Base-by-base conservation (phyloP, 2,888 invertebrate genomes). In the Cecidostiba fungosa region DNA sequence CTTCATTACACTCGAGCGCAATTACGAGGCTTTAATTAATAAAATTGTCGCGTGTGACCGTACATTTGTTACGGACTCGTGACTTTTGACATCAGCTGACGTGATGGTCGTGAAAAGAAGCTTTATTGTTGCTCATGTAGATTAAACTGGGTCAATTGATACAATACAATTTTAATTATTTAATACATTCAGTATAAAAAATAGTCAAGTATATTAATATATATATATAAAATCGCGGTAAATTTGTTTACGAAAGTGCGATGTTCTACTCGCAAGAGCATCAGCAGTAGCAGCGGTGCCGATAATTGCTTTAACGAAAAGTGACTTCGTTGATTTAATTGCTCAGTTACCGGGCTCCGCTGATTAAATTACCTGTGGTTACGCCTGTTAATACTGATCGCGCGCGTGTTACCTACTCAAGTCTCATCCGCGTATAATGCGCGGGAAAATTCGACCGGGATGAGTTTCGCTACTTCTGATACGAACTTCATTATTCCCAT, bases 301-400 rank as follows among this genome's bases (percentile, higher is more conserved):
- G 76, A 29, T 78, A 83, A 78, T 47, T 59, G 16, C 62, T n/a
- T 84, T 78, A 73, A 54, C 62, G 72, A 43, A 73, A 84, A 72
- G 72, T 77, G 62, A 84, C 83, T 77, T 78, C 73, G 72, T 84
- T 77, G 78, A 84, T 84, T 78, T 77, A 77, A 78, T 84, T 72
- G 72, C 59, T 78, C 83, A 66, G 72, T 84, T 73, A 77, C 62
- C 26, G 26, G 19, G 43, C 62, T 47, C 59, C 23, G 62, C 50
- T 62, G 62, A 84, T 84, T 47, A 72, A 84, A 77, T 84, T 78
- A 83, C 29, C n/a, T 16, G 76, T 26, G 82, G 81, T 82, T 26
- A 54, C 62, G 59, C 78, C 29, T 62, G 73, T 54, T 77, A 73
- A 77, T 70, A 23, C 70, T 29, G 77, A 77, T 77, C 77, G 77